A percentile compares a stretch with the other conserved stretches of the same genome.
These are phyloP conservation scores for Nomada ruficornis DNA, from an alignment of 2,888 invertebrate species.

Conservation along the genomic window DNA sequence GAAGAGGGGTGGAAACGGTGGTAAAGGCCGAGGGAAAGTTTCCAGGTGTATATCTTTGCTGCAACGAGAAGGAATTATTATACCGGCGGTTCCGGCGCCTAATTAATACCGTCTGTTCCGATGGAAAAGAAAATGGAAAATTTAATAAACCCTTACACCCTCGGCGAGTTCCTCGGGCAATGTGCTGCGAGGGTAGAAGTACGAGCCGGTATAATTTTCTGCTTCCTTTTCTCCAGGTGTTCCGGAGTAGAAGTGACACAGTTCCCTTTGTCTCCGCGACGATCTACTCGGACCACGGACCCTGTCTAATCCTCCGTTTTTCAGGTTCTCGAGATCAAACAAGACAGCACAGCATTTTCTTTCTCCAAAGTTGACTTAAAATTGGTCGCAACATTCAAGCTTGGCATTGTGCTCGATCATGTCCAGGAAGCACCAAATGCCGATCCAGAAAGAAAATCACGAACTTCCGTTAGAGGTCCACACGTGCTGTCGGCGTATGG, in stretches of 20 bases:
- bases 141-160: slow-evolving; percentile 5
- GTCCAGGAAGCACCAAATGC: slow-evolving; percentile 6
- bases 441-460: slow-evolving; percentile 14
- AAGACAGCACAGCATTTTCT: not conserved
- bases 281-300: slow-evolving; percentile 18
- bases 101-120: not conserved
- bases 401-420: not conserved
- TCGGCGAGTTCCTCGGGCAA: not conserved
- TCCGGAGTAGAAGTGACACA: slow-evolving; percentile 29
- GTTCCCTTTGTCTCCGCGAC: slow-evolving; percentile 16
- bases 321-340: too few relatives aligned
- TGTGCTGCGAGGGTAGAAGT: slow-evolving; percentile 8
- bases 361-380: not conserved
- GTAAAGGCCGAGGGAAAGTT: not conserved
- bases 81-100: not conserved
- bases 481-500: slow-evolving; percentile 26
- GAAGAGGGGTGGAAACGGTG: not conserved
- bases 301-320: slow-evolving; percentile 18
- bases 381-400: too few relatives aligned
- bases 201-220: slow-evolving; percentile 22
- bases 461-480: slow-evolving; percentile 34
- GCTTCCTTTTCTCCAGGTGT: slow-evolving; percentile 17
- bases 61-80: not conserved
- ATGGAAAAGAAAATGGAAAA: not conserved
- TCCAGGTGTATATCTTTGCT: not conserved